Base-by-base conservation (phyloP, 2,888 invertebrate species). In the Rhimphoctona megacephalus region DNA sequence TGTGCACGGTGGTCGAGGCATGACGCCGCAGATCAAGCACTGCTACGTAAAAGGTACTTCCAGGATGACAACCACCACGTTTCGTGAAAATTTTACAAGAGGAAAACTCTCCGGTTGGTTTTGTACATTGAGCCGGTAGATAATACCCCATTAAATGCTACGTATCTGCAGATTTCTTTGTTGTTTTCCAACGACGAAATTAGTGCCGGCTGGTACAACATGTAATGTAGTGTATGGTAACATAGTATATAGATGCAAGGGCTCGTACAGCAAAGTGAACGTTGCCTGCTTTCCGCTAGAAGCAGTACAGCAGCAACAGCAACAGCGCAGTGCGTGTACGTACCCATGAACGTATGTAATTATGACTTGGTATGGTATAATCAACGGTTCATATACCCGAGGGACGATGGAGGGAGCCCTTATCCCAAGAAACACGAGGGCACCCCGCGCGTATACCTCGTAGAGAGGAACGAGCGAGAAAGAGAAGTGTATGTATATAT, bases 381-480 rank as follows among this genome's bases (percentile, higher is more conserved):
- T 87, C 87, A 87, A 87, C 87, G 87, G 87, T 87, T 87, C 84
- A 85, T 87, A 82, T 80, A 87, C 81, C 74, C 87, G 76, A 87
- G 87, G 87, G 84, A 84, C 43, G 81, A 66, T 33, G 76, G 69
- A 43, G 36, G 81, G 39, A 74, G 74, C 86, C 86, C 86, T 87
- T 87, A 87, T 80, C 81, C 86, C 81, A 49, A 79, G 85, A 84
- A 85, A 85, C 70, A 79, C 22, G 57, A 61, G 66, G 72, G 77
- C 77, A 81, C 72, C 70, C 76, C 67, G 36, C 22, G 36, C 78
- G 30, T 69, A 74, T 25, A 72, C 72, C 81, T 66, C 66, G 22
- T 46, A 67, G 66, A 39, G 66, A 39, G 57, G 74, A 74, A 19
- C 43, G 57, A 74, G 54, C 14, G 54, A 74, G 67, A 64, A 46